Evolutionary conservation across 1,140 invertebrate species (phyloP).

Genomic region (Drosophila nasuta): DNA sequence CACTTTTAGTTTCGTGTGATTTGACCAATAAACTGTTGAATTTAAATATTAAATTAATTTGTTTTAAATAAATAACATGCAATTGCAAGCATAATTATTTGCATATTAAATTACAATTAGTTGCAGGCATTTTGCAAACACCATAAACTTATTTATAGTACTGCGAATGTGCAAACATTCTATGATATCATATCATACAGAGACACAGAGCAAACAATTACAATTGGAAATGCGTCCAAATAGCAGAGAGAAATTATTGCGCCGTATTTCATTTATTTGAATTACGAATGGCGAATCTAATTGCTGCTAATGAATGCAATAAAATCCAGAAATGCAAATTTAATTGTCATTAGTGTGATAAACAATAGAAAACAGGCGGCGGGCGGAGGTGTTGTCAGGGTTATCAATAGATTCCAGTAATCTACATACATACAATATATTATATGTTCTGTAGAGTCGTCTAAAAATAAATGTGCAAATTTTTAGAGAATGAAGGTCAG

Average conservation of each 20-base stretch:
- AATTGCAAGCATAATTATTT: conserved; percentile 65
- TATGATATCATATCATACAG: conserved; percentile 29
- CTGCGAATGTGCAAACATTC: conserved; percentile 6
- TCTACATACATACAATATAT: not conserved
- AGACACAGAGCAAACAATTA: conserved; percentile 24
- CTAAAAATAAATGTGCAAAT: conserved; percentile 45
- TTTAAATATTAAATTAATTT: conserved; percentile 38
- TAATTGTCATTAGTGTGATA: conserved; percentile 46
- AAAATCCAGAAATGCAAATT: conserved; percentile 52
- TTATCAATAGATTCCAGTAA: conserved; percentile 19
- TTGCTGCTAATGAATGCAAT: conserved; percentile 58
- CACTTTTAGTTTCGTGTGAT: not conserved
- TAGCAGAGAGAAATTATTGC: conserved; percentile 36
- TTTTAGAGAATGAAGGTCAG: conserved; percentile 5
- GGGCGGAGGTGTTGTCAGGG: not conserved
- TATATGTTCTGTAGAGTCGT: conserved; percentile 3
- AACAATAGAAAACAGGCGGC: conserved; percentile 26
- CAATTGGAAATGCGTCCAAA: conserved; percentile 25
- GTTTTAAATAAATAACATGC: conserved; percentile 23
- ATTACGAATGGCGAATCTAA: conserved; percentile 35
- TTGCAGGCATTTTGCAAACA: conserved; percentile 13
- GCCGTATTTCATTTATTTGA: conserved; percentile 35
- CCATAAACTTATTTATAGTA: not conserved
- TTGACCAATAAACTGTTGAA: conserved; percentile 9
- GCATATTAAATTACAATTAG: conserved; percentile 70